Base-by-base conservation (phyloP, 1,140 invertebrate species). In the Hylyphantes graminicola region DNA sequence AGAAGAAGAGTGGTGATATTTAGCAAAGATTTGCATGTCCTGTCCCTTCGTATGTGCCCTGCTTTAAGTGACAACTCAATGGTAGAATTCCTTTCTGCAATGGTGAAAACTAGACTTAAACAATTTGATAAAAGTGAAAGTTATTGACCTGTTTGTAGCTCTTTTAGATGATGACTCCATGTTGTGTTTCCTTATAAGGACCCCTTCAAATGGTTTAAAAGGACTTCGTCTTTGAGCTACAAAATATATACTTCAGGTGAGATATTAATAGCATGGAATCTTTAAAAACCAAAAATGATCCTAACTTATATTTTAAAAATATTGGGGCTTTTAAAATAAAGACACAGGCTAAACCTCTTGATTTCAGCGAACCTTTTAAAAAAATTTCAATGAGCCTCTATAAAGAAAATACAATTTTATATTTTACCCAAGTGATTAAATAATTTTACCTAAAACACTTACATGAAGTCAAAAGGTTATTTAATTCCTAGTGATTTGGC, bases 121-220 rank as follows among this genome's bases (percentile, higher is more conserved):
- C 35, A 35, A 35, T 35, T 35, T 35, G 35, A 87, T 61, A 54
- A 63, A 75, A 76, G 12, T 51, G 54, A 15, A 75, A 11, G 11
- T 5, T 75, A 4, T 79, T 86, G 88, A 96, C 93, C 96, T 94
- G 91, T 97, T 98, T 17, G 95, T 94, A 81, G 98, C 96, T 91
- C 96, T 97, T 90, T 97, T 97, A 59, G 96, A 96, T 19, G 95
- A 95, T n/a, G 94, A 95, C 89, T 99, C 98, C 96, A 97, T 99
- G 90, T 98, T 97, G 90, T 99, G 98, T 91, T 99, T 99, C 87
- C 98, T 93, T 65, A 94, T 93, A 86, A 99, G 90, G 51, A 91
- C 91, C 68, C 97, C 97, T 90, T 99, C 97, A 67, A 88, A 85
- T 83, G 96, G 93, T 78, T 93, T 78, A 13, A 59, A 57, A 70